phyloP scores from a whole-genome alignment of 2,113 vertebrate species.

The Hydrolagus affinis region DNA sequence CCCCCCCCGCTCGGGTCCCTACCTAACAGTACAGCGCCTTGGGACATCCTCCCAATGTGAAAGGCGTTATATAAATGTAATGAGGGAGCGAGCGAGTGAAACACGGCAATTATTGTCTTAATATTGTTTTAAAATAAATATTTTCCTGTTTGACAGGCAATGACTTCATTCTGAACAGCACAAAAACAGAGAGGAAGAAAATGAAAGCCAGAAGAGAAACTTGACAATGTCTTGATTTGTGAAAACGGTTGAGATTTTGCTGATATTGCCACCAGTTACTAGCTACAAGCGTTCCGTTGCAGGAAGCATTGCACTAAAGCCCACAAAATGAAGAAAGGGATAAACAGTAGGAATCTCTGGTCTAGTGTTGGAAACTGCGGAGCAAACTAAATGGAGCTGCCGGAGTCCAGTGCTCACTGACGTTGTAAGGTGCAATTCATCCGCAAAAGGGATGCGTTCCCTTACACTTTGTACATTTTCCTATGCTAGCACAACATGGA shows the following conservation, averaged over 20 bases:
- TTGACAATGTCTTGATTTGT: constrained; percentile 36
- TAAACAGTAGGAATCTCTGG: constrained; percentile 17
- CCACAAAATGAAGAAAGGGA: constrained; percentile 31
- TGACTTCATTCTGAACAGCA: constrained; percentile 19
- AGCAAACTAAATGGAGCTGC: constrained; percentile 1
- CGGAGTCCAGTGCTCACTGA: constrained; percentile 6
- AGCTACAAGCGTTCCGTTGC: constrained; percentile 45
- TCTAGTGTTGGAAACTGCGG: constrained; percentile 22
- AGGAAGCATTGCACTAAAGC: constrained; percentile 31
- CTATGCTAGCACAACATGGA: constrained; percentile 1
- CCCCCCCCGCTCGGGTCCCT: no score
- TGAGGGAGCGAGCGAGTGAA: no score
- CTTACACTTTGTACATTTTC: background rate
- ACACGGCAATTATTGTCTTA: background rate
- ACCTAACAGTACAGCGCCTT: no score
- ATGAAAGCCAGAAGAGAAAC: constrained; percentile 49
- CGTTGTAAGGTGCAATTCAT: background rate
- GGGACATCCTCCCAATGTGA: no score
- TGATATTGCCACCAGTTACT: constrained; percentile 21
- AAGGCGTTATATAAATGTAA: no score
- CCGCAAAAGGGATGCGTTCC: background rate
- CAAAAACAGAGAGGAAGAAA: constrained; percentile 47
- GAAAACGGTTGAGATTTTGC: constrained; percentile 18
- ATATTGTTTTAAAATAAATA: background rate
- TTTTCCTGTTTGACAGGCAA: constrained; percentile 9